Conservation (phyloP, 2,888 invertebrate species). For the Neuroscelio doddi region DNA sequence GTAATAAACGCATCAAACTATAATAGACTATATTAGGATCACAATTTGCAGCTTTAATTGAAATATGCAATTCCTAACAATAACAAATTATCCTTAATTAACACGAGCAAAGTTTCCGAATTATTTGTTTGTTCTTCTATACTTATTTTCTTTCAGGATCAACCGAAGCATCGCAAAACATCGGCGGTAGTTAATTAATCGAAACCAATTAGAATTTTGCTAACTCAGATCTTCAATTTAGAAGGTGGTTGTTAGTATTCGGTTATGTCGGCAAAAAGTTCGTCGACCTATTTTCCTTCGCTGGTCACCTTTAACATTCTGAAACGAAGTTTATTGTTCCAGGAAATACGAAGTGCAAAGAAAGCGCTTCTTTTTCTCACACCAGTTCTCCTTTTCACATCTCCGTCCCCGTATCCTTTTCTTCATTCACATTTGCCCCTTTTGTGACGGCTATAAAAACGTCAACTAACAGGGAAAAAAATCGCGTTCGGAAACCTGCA, state of each 20-base stretch:
- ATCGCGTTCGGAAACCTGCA: background rate
- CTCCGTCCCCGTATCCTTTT: background rate
- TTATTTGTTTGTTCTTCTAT: background rate
- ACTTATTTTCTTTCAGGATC: no score
- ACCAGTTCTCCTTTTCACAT: conserved; percentile 5
- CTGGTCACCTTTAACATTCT: conserved; percentile 1
- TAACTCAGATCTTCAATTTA: no score
- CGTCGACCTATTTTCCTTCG: background rate
- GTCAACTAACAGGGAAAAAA: background rate
- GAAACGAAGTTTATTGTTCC: conserved; percentile 2
- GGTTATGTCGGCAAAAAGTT: background rate
- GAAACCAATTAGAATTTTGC: no score
- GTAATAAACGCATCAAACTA: no score
- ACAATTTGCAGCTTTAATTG: no score
- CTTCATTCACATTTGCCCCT: background rate
- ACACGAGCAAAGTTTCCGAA: background rate
- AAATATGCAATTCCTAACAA: no score
- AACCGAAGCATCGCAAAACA: no score
- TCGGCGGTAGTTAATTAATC: no score
- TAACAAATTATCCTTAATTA: background rate
- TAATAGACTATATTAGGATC: no score
- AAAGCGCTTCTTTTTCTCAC: background rate
- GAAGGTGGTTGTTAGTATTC: background rate
- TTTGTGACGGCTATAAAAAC: background rate
- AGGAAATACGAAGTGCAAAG: background rate